These are phyloP conservation scores for Iselma pallidipennis DNA, from an alignment of 2,888 invertebrate species.

Conservation along the genomic window DNA sequence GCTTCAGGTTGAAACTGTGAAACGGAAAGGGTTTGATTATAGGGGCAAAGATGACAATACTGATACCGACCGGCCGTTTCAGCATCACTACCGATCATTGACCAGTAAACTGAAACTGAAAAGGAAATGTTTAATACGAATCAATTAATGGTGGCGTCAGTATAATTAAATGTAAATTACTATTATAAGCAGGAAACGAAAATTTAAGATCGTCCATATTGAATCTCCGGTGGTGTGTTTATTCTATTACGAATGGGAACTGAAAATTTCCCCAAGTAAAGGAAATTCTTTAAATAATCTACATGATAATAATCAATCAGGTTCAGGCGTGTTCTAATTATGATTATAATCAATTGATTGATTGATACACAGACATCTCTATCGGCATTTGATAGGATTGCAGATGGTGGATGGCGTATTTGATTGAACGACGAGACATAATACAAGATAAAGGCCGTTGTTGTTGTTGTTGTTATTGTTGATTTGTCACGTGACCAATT, in stretches of 20 bases:
- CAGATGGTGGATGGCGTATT: not conserved
- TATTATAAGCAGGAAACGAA: slow-evolving; percentile 27
- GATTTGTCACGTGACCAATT: not conserved
- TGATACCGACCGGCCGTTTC: too few species aligned
- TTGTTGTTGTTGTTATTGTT: not conserved
- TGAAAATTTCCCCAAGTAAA: not conserved
- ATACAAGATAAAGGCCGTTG: not conserved
- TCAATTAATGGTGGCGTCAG: slow-evolving; percentile 28
- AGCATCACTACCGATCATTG: not conserved
- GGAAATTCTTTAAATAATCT: not conserved
- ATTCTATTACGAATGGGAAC: too few species aligned
- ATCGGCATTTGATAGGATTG: not conserved
- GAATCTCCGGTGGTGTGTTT: slow-evolving; percentile 22
- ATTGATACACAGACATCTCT: not conserved
- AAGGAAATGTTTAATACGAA: slow-evolving; percentile 26
- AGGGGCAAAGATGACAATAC: too few species aligned
- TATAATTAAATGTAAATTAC: slow-evolving; percentile 26
- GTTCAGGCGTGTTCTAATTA: not conserved
- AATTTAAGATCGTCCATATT: slow-evolving; percentile 26
- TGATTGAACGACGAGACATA: not conserved
- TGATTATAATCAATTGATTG: not conserved
- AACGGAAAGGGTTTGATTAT: not conserved
- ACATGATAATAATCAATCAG: not conserved
- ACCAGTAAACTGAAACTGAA: not conserved
- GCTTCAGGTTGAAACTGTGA: not conserved